Percentiles rank a stretch among this genome's conserved stretches.
Evolutionary conservation across 2,113 vertebrate species (phyloP).

Genomic region (Leptobrachium ailaonicum): DNA sequence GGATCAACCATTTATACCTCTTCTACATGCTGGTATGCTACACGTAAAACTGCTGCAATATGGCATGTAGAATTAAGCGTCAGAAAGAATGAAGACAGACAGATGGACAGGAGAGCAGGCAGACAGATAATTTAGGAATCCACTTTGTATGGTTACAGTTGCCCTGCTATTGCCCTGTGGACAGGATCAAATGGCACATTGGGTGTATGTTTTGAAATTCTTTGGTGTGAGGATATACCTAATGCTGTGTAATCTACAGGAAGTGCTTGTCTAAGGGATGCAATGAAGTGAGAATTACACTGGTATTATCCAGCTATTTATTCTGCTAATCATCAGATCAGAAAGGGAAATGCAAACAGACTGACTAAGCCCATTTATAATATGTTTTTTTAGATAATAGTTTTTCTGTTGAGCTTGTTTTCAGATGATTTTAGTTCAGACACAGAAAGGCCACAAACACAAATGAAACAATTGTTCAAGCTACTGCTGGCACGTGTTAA

Average conservation of each 20-base stretch:
- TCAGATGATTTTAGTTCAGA: not conserved
- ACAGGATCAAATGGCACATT: constrained; percentile 24
- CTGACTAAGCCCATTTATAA: constrained; percentile 18
- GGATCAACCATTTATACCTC: no score
- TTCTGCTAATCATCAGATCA: constrained; percentile 42
- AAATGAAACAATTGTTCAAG: not conserved
- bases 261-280: constrained; percentile 45
- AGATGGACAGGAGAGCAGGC: no score
- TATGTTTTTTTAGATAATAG: not conserved
- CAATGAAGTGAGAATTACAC: constrained; percentile 37
- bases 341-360: constrained; percentile 36
- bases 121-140: no score
- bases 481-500: not conserved
- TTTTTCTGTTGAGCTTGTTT: constrained; percentile 2
- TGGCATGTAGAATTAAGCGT: no score
- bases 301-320: constrained; percentile 43
- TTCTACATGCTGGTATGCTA: no score
- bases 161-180: constrained; percentile 40
- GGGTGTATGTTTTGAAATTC: constrained; percentile 30
- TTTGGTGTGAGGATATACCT: constrained; percentile 25
- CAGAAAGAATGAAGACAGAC: no score
- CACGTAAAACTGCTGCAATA: no score
- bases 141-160: not conserved
- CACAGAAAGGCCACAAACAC: not conserved
- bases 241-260: constrained; percentile 40